A percentile compares a stretch with the other conserved stretches of the same genome.
Conservation (phyloP, 2,113 vertebrate genomes). For the Manacus vitellinus region DNA sequence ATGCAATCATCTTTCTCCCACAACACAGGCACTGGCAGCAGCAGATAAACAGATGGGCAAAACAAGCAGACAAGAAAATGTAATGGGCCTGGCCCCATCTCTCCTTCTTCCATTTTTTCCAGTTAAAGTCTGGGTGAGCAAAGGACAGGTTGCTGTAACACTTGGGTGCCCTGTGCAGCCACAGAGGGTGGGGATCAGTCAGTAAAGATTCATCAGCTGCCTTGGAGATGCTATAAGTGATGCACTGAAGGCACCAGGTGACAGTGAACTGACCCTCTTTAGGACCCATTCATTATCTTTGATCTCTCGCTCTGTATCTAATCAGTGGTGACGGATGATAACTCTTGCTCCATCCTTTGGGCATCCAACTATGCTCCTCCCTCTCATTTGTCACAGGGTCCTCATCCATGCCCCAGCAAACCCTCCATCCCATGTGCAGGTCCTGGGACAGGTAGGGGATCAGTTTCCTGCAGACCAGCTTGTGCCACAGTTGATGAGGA, state of each 20-base stretch:
- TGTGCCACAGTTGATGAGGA: not conserved
- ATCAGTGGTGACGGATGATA: slow-evolving; percentile 65
- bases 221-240: slow-evolving; percentile 27
- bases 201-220: slow-evolving; percentile 25
- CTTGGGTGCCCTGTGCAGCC: not conserved
- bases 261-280: not conserved
- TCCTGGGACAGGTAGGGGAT: not conserved
- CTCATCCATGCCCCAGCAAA: not conserved
- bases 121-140: not conserved
- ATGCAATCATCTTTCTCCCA: slow-evolving; percentile 19
- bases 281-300: slow-evolving; percentile 45
- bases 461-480: not conserved
- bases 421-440: not conserved
- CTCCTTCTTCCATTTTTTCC: not conserved
- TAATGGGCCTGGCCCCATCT: not conserved
- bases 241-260: not conserved
- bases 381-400: slow-evolving; percentile 35
- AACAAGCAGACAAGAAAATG: not conserved
- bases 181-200: not conserved
- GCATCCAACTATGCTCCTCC: slow-evolving; percentile 31
- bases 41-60: slow-evolving; percentile 18
- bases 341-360: not conserved
- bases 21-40: slow-evolving; percentile 37
- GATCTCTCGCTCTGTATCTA: slow-evolving; percentile 17
- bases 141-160: not conserved